Base-by-base conservation (phyloP, 2,797 vertebrate genomes). In the Phrynocephalus forsythii region DNA sequence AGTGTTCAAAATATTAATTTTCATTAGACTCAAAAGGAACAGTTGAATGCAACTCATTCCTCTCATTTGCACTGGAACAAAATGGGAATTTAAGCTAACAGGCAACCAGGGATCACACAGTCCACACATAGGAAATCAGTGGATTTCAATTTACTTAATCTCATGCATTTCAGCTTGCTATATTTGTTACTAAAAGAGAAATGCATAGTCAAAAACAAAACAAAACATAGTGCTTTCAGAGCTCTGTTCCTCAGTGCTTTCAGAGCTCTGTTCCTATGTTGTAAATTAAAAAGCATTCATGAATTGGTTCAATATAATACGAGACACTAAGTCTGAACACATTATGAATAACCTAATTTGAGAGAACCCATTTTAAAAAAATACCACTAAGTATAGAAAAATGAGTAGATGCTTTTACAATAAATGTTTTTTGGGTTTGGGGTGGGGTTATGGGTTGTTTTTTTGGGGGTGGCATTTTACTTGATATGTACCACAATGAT, bases 401-500 rank as follows among this genome's bases (percentile, higher is more conserved):
- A 92, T 85, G 52, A 48, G 10, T 87, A 86, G 92, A 87, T 67
- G 86, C 81, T 87, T 94, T 88, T 77, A 84, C 93, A 95, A 94
- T 83, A 91, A 95, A 95, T 56, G 52, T 56, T 44, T 44, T 44
- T 44, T 44, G 38, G 38, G 3, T 44, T 44, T 56, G 52, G 52
- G 9, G 9, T 56, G 52, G 52, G 1, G 52, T 56, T 56, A n/a
- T 56, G 1, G 8, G 52, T 11, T 11, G 1, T 56, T 56, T 56
- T 8, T 56, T 56, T 11, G 38, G 38, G 38, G 38, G 38, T 56
- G 94, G 93, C 90, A 88, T 88, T 93, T 82, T 89, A 33, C 91
- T 91, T 92, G 90, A 95, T 89, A 88, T 83, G 48, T 91, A 87
- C 73, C 88, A 89, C 77, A 86, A 76, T 87, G 90, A 94, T 93